Conservation (phyloP, 2,888 invertebrate genomes). For the Orthosia gracilis region DNA sequence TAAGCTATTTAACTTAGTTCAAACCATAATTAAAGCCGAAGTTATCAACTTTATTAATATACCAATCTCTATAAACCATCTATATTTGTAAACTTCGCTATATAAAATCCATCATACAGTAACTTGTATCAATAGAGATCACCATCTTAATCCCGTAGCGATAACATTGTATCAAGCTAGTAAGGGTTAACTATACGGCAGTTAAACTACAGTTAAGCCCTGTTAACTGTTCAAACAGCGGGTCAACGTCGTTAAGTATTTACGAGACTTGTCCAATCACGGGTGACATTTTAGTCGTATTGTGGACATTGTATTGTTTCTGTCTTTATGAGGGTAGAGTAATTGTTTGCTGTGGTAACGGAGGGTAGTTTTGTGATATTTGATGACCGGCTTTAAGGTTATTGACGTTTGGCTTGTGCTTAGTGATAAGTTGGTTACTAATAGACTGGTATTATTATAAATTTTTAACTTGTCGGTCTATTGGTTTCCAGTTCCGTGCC, state of each 20-base stretch:
- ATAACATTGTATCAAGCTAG: slow-evolving; percentile 66
- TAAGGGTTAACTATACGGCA: slow-evolving; percentile 66
- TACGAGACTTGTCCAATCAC: slow-evolving; percentile 68
- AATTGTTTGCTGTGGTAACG: slow-evolving; percentile 50
- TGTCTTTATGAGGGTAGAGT: slow-evolving; percentile 32
- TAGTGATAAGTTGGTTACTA: background rate
- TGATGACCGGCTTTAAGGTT: slow-evolving; percentile 14
- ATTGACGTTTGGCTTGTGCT: background rate
- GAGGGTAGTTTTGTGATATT: slow-evolving; percentile 30
- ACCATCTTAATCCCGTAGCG: slow-evolving; percentile 49
- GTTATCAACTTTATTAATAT: slow-evolving; percentile 30
- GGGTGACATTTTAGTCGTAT: slow-evolving; percentile 58
- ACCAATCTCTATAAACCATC: slow-evolving; percentile 23
- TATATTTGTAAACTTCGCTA: slow-evolving; percentile 31
- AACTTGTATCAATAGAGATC: slow-evolving; percentile 56
- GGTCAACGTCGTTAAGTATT: slow-evolving; percentile 65
- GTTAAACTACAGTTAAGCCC: slow-evolving; percentile 71
- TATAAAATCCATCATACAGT: slow-evolving; percentile 43
- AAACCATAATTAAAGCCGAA: background rate
- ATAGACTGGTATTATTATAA: too few species aligned
- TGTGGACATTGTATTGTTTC: slow-evolving; percentile 55
- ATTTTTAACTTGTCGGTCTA: too few species aligned
- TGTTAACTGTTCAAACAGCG: slow-evolving; percentile 63
- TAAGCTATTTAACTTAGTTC: background rate
- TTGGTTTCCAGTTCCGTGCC: too few species aligned